Evolutionary conservation across 2,888 invertebrate genomes (phyloP), one percentile per base, ranked within the genome.

Genomic region (Pyrrhia umbra): DNA sequence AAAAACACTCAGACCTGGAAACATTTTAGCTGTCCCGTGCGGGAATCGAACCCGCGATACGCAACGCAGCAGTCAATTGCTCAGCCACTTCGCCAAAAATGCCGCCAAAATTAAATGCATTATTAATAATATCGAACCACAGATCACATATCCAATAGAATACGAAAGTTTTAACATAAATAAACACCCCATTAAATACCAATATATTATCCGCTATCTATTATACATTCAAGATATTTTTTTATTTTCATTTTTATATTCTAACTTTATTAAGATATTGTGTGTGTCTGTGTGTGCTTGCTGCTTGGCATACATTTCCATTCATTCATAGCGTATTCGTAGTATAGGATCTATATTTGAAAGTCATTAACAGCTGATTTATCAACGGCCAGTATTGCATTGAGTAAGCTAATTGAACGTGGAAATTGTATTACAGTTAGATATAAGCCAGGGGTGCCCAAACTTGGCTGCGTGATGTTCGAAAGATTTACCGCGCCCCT

Each of bases 241-340:
- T 39, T n/a, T n/a, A n/a, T n/a, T n/a, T n/a, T n/a, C n/a, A n/a
- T n/a, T n/a, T n/a, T n/a, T n/a, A n/a, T 34, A 70, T 54, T 54
- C 50, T 57, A 72, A 23, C 57, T 65, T 77, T 16, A 57, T 65
- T 57, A 63, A 71, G 30, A 20, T 25, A 50, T 9, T 57, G 9
- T 49, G 10, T 18, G 1, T n/a, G 25, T 40, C 4, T 43, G 27
- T 47, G 18, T 27, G n/a, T 37, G 8, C 43, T 15, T 18, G 30
- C 9, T 18, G 30, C 40, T 42, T 72, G 18, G 67, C 52, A 57
- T 64, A 49, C 20, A 77, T 71, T 77, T 64, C 30, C 66, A 71
- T 72, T 77, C 66, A 71, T 71, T 71, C 77, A 66, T 65, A 37
- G 9, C 30, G 39, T 49, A 52, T 71, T 77, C 43, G 54, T 40